These are phyloP conservation scores for Pongo abelii DNA, from an alignment of 2,113 vertebrate genomes.

Conservation along the genomic window DNA sequence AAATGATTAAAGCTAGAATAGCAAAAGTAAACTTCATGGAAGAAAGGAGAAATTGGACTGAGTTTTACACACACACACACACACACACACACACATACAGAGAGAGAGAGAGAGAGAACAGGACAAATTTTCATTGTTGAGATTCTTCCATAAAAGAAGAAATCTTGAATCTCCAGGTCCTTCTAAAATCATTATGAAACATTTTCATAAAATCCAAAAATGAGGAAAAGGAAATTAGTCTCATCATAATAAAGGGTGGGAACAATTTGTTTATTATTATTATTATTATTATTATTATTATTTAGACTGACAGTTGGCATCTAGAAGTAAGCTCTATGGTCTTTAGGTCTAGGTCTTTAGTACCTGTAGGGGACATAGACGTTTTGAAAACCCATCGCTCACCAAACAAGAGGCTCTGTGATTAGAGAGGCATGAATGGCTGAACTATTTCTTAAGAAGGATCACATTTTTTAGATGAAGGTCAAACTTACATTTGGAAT, in stretches of 20 bases:
- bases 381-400: not conserved
- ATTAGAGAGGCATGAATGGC: accelerated
- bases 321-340: not conserved
- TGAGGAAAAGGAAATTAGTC: not conserved
- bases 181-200: not conserved
- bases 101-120: not conserved
- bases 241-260: not conserved
- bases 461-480: not conserved
- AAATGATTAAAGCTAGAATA: not conserved
- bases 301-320: not conserved
- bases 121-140: not conserved
- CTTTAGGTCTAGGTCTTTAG: not conserved
- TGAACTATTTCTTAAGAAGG: not conserved
- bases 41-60: not conserved
- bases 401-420: not conserved
- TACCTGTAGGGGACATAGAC: not conserved
- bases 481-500: not conserved
- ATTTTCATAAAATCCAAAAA: not conserved
- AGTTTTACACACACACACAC: not conserved
- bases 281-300: not conserved
- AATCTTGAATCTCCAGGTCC: not conserved
- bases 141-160: not conserved
- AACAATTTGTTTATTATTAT: not conserved
- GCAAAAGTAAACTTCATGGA: not conserved
- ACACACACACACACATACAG: not conserved